Evolutionary conservation across 2,797 vertebrate genomes (phyloP).

Genomic region (Caiman crocodilus): DNA sequence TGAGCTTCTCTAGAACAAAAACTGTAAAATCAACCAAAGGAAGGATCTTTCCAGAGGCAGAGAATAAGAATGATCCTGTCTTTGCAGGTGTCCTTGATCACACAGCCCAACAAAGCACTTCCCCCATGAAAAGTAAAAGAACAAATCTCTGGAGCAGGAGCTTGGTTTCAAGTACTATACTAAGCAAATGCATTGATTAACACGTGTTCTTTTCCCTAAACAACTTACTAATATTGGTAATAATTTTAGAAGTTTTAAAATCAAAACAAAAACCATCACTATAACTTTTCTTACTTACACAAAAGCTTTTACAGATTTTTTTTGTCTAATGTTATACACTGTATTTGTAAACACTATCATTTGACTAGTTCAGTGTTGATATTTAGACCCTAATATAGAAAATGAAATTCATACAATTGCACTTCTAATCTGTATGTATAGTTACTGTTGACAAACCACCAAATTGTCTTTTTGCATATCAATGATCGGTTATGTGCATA

Average conservation of each 20-base stretch:
- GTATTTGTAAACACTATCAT: background rate
- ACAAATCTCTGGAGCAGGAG: background rate
- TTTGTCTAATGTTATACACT: background rate
- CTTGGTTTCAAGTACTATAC: background rate
- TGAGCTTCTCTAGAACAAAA: background rate
- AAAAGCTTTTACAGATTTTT: background rate
- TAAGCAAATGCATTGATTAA: background rate
- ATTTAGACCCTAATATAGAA: background rate
- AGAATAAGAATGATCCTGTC: background rate
- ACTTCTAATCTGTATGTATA: background rate
- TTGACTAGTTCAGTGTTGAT: background rate
- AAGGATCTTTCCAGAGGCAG: background rate
- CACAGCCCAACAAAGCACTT: background rate
- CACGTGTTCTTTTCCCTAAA: background rate
- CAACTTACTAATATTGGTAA: background rate
- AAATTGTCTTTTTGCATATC: background rate
- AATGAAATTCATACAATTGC: background rate
- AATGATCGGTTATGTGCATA: background rate
- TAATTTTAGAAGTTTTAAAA: background rate
- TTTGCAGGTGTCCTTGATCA: background rate
- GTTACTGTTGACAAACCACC: background rate
- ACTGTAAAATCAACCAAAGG: background rate
- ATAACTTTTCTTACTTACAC: background rate
- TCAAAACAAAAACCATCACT: background rate
- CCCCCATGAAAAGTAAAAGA: background rate